Evolutionary conservation across 2,888 invertebrate genomes (phyloP).

Genomic region (Bombyx huttoni): DNA sequence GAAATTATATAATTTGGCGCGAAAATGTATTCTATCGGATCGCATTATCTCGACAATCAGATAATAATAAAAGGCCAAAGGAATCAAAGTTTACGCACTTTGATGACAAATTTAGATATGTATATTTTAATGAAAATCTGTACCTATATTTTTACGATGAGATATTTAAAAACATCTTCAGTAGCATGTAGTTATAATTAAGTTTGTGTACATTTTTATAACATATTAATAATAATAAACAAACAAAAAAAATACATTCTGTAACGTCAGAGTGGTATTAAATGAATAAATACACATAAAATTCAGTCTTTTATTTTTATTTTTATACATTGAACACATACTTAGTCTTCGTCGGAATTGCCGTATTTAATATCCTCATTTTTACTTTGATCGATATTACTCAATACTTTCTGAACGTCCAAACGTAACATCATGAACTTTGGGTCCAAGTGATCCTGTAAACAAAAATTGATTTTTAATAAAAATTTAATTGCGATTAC

Average conservation of each 20-base stretch:
- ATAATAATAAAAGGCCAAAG: slow-evolving; percentile 8
- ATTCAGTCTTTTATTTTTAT: slow-evolving; percentile 53
- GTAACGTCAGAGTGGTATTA: slow-evolving; percentile 50
- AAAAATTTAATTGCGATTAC: background rate
- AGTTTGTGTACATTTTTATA: slow-evolving; percentile 65
- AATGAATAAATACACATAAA: slow-evolving; percentile 42
- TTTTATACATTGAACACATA: background rate
- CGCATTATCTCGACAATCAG: no score
- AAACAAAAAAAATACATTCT: slow-evolving; percentile 32
- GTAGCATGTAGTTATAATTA: slow-evolving; percentile 34
- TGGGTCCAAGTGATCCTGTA: slow-evolving; percentile 62
- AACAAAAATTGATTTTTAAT: slow-evolving; percentile 6
- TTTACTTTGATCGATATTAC: slow-evolving; percentile 42
- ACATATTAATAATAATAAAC: slow-evolving; percentile 25
- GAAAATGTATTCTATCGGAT: no score
- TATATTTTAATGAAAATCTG: slow-evolving; percentile 35
- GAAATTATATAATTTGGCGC: no score
- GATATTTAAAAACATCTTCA: slow-evolving; percentile 32
- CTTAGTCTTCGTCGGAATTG: slow-evolving; percentile 15
- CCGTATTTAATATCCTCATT: slow-evolving; percentile 22
- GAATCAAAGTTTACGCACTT: background rate
- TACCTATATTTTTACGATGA: slow-evolving; percentile 65
- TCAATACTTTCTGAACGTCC: slow-evolving; percentile 58
- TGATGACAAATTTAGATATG: slow-evolving; percentile 16
- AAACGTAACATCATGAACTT: slow-evolving; percentile 62